Base-by-base conservation (phyloP, 2,113 vertebrate species). In the Ptyas mucosa region DNA sequence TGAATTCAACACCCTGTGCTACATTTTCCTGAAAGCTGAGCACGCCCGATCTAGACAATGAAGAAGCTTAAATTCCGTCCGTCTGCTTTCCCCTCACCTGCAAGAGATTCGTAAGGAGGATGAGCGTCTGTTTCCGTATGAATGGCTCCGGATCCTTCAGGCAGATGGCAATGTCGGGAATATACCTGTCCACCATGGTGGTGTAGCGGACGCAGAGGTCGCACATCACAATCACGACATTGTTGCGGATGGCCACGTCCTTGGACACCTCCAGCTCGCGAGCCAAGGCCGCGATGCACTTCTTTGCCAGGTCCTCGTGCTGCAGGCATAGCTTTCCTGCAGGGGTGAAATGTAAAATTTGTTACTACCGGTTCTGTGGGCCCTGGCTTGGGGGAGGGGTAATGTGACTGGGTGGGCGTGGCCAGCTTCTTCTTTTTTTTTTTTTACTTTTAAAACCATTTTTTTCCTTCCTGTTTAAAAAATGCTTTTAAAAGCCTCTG, bases 141-240 rank as follows among this genome's bases (percentile, higher is more conserved):
- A 99, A 96, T 0, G 98, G 97, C 0, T 98, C 95, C 0, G 94
- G 52, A 95, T 99, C 99, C 51, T 97, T 97, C 43, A 99, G 98
- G 92, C 99, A 99, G 43, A 98, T 81, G 0, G 99, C 98, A 61
- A 99, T 96, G 95, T 98, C 98, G 90, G 98, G 98, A 1, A 99
- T 93, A 91, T 99, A 99, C 26, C 97, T 97, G 94, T 99, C 98
- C 94, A 98, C 98, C 91, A 98, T 97, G 91, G 98, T 98, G 0
- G 99, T 99, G 97, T 99, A 99, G 26, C 99, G 98, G 93, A 99
- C 95, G 0, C 99, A 99, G 1, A 99, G 97, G 26, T 99, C 99
- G 0, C 99, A 99, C 97, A 99, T 97, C 0, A 99, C 97, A 12
- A 99, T 97, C 92, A 99, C 94, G 0, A 98, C 97, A 0, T 99